Conservation (phyloP, 2,888 invertebrate genomes). For the Dioctria linearis region DNA sequence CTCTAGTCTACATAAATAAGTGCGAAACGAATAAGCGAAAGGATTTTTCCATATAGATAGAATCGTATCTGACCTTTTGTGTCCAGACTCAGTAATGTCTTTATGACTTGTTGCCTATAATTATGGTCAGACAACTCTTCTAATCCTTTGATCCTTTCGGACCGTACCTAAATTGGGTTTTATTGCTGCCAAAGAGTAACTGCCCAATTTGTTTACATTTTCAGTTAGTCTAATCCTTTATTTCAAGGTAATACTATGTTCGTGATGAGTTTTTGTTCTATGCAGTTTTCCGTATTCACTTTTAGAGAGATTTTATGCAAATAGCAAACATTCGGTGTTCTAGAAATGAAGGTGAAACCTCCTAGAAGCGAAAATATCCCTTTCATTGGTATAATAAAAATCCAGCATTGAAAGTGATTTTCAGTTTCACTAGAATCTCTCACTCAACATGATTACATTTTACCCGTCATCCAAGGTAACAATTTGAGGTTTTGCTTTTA, state of each 20-base stretch:
- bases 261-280: slow-evolving; percentile 13
- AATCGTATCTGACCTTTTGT: slow-evolving; percentile 18
- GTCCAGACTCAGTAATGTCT: background rate
- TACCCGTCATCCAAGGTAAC: slow-evolving; percentile 3
- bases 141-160: slow-evolving; percentile 31
- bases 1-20: slow-evolving; percentile 19
- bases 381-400: slow-evolving; percentile 10
- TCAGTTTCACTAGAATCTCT: slow-evolving; percentile 37
- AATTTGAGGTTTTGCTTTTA: slow-evolving; percentile 18
- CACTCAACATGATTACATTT: background rate
- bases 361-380: slow-evolving; percentile 4
- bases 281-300: slow-evolving; percentile 33
- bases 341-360: background rate
- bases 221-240: slow-evolving; percentile 41
- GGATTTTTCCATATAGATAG: slow-evolving; percentile 15
- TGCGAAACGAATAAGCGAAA: slow-evolving; percentile 25
- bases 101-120: slow-evolving; percentile 37
- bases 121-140: slow-evolving; percentile 42
- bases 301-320: slow-evolving; percentile 35
- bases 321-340: slow-evolving; percentile 12
- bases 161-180: slow-evolving; percentile 28
- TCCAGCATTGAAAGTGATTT: slow-evolving; percentile 38
- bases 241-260: slow-evolving; percentile 12
- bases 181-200: background rate
- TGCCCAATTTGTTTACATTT: slow-evolving; percentile 32